Evolutionary conservation across 1,140 invertebrate species (phyloP), one percentile per base, ranked within the genome.

Genomic region (Paraescarpia echinospica): DNA sequence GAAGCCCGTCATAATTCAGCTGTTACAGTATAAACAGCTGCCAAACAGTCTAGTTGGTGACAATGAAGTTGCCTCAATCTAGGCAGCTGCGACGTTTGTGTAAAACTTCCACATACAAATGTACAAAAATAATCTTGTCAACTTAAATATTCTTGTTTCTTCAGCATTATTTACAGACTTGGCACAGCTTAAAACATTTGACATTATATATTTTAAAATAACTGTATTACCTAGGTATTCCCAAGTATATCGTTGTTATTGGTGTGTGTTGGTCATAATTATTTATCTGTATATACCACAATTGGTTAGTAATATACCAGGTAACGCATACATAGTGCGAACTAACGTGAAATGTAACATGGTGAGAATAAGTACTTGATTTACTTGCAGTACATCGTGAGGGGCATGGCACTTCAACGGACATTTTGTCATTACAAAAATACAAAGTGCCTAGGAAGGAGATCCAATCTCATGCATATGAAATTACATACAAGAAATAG

Each of bases 91-190:
- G 22, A 77, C 59, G 4, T 77, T 77, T 2, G 59, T 77, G 59
- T 77, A 77, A 77, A 77, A 77, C 59, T 77, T 77, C 59, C 59
- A 77, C 59, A 77, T 77, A 77, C 59, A 77, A 77, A 77, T 77
- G 59, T 77, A 77, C 59, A 77, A 77, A 77, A 77, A 77, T 77
- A 77, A 77, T 77, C 59, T 77, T 77, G 59, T 77, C 59, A 77
- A 77, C 59, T 77, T 77, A 77, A 77, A 77, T 77, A 77, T 77
- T 27, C 59, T 77, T 27, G 22, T 77, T 77, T 77, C 59, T 77
- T 77, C 59, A 77, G 59, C 59, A 77, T 77, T 77, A 77, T 77
- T 77, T 77, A 77, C 59, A 77, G 18, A 77, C 59, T 77, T 77
- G 59, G 59, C 59, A 77, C 59, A 77, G 4, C 59, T 77, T 77